Base-by-base conservation (phyloP, 2,888 invertebrate genomes). In the Drosophila limbata region DNA sequence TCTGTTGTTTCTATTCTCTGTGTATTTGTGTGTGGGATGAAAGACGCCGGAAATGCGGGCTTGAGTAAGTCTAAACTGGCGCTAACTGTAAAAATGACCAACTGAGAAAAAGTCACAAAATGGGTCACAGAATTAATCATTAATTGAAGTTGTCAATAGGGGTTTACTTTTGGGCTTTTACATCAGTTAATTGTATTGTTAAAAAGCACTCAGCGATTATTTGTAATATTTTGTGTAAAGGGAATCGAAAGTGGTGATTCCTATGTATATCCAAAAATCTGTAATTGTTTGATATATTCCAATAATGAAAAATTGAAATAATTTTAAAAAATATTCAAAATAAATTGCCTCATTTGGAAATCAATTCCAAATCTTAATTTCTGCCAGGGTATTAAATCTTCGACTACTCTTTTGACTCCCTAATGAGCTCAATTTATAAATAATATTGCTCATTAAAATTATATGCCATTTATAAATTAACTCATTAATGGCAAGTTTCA, bases 31-130 rank as follows among this genome's bases (percentile, higher is more conserved):
- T 68, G 79, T 73, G 79, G 52, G 73, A 37, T 44, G 53, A 45
- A 55, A 47, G 42, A 37, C 15, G 51, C 31, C 45, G 74, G 53
- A 75, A 68, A 73, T 75, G 79, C 79, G 79, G 79, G 74, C 19
- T 48, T 68, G 8, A 50, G 37, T 51, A 19, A 37, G 19, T 47
- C 51, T 11, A 35, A 57, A 33, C 48, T 55, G 62, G 5, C 51
- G 33, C 50, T 19, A 50, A 50, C 42, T 57, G 44, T 52, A 15
- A 42, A 59, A 59, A 53, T 21, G 44, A 31, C 25, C 28, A 37
- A 37, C 28, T 10, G 40, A 40, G 25, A 31, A 55, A 42, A 42
- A 61, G 45, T 53, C 19, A 47, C 13, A 9, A 67, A 52, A 72
- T 42, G 47, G 37, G 59, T 21, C 15, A 47, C 39, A 44, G 61